A percentile compares a stretch with the other conserved stretches of the same genome.
phyloP scores from a whole-genome alignment of 2,797 vertebrate genomes.

The Cossypha niveicapilla region DNA sequence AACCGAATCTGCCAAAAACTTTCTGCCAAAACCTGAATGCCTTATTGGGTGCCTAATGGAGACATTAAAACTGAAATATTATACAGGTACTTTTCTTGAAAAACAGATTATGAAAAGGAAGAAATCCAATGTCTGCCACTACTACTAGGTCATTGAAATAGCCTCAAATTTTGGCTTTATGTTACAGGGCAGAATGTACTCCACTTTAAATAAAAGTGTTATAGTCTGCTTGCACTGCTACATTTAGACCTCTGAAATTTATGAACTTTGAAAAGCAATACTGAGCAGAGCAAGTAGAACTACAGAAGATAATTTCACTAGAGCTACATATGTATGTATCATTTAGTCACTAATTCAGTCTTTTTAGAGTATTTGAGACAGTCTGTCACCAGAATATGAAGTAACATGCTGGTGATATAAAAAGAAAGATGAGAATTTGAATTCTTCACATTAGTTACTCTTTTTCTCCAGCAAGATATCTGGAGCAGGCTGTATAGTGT shows the following conservation, averaged over 20 bases:
- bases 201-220: neutral
- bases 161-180: neutral
- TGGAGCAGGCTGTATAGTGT: neutral
- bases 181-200: neutral
- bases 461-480: neutral
- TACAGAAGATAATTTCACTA: neutral
- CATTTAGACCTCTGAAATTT: conserved; percentile 3
- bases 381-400: neutral
- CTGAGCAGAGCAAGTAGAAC: neutral
- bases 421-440: neutral
- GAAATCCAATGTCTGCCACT: neutral
- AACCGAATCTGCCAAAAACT: neutral
- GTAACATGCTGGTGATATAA: neutral
- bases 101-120: neutral
- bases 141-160: neutral
- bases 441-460: neutral
- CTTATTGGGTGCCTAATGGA: neutral
- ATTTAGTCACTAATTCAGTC: neutral
- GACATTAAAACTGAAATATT: neutral
- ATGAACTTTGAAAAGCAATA: neutral
- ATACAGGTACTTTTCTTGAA: neutral
- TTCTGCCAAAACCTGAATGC: neutral
- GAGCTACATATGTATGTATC: neutral
- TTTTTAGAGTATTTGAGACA: neutral
- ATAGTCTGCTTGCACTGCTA: neutral